Evolutionary conservation across 2,888 invertebrate species (phyloP), one percentile per base, ranked within the genome.

Genomic region (Napeogenes inachia): DNA sequence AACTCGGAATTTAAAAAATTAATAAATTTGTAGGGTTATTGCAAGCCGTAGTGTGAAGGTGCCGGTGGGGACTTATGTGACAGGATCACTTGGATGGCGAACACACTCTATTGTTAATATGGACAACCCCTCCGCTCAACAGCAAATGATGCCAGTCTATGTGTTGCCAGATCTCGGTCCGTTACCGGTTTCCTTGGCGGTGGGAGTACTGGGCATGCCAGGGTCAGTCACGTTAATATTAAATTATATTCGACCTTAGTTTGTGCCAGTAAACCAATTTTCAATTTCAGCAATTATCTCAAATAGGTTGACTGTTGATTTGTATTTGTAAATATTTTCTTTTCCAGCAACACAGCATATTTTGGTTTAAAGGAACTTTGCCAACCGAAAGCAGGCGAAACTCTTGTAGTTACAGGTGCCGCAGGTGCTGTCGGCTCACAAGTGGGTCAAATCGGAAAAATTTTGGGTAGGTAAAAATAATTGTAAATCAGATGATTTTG

Each of bases 361-460:
- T 95, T 95, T 82, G 96, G 95, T 1, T 84, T 95, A 12, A 80
- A 93, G 67, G 94, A 95, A 70, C 84, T 95, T 63, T 95, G 95
- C 68, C 79, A 92, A 64, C 94, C 95, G 2, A 93, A 94, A 81
- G 71, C 91, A 4, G 95, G 94, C 10, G 95, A 96, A 80, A 94
- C 93, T 0, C 91, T 96, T 13, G 93, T 94, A 2, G 92, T 96
- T 2, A 93, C 93, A 38, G 93, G 93, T 4, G 96, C 95, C 13
- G 95, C 94, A 32, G 96, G 96, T 21, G 95, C 95, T 46, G 95
- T 96, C 13, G 96, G 96, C 5, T 93, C 92, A 63, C 91, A 94
- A 57, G 95, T 95, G 35, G 95, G 95, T 2, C 96, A 96, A 87
- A 94, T 96, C 67, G 96, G 93, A 1, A 95, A 95, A 85, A 91